Base-by-base conservation (phyloP, 2,113 vertebrate species). In the Psophia crepitans region DNA sequence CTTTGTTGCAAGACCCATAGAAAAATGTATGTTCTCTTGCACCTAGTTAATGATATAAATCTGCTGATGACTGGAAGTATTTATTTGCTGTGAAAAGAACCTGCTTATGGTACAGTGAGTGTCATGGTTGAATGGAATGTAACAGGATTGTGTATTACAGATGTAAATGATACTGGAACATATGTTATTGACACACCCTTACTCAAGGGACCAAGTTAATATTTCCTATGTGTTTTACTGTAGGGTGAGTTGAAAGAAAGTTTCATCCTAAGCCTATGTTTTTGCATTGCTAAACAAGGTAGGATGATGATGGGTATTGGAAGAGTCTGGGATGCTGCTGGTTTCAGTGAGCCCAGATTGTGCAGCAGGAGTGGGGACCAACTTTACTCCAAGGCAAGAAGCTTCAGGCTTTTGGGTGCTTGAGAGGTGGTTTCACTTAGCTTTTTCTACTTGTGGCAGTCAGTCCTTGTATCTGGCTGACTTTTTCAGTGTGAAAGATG, bases 21-120 rank as follows among this genome's bases (percentile, higher is more conserved):
- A 57, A 83, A 85, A 94, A 89, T 44, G 7, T 37, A 20, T 41
- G 21, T 80, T 85, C 85, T 27, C 23, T 60, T 73, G 48, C 35
- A 12, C 11, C 76, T 69, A 80, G 49, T 70, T 92, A 90, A 90
- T 76, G 94, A 63, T 12, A 89, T 12, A 58, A 70, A 84, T 86
- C 80, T 88, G 85, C 88, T 94, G 79, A 65, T 48, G 48, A 35
- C 49, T 70, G 54, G n/a, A 27, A 69, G 32, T 28, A 37, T 77
- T 87, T 64, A 56, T 83, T 83, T 86, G 63, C 70, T 79, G 74
- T 58, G 56, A 20, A 43, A 53, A 88, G 53, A 86, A 77, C 32
- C 46, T 91, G 73, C 84, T 93, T 43, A 22, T 35, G 48, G n/a
- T 75, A 73, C 69, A 60, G 13, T 0, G 46, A 73, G n/a, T 3